phyloP scores from a whole-genome alignment of 1,140 invertebrate genomes.

The Polyergus mexicanus region DNA sequence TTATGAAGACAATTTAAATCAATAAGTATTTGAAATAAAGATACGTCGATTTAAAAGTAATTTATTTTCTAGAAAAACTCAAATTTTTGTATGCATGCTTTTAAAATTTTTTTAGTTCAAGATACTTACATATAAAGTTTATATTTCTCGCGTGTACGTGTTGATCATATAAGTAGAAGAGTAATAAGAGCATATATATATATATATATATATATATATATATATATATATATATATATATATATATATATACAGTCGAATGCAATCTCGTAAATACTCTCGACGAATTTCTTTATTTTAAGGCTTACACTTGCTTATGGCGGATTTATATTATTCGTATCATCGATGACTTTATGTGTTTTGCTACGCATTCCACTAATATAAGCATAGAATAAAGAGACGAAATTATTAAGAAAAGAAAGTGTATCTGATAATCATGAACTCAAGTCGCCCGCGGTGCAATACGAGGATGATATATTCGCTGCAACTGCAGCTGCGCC shows the following conservation, averaged over 20 bases:
- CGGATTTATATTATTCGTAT: not conserved
- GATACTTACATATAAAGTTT: not conserved
- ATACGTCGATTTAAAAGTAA: not conserved
- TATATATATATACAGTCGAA: too few relatives aligned
- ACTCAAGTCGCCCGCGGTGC: slow-evolving; percentile 82
- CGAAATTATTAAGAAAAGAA: slow-evolving; percentile 18
- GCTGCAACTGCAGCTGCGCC: slow-evolving; percentile 83
- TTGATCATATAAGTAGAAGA: not conserved
- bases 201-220: too few relatives aligned
- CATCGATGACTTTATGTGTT: not conserved
- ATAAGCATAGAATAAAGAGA: slow-evolving; percentile 5
- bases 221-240: too few relatives aligned
- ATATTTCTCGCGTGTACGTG: not conserved
- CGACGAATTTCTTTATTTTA: slow-evolving; percentile 1
- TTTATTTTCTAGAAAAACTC: not conserved
- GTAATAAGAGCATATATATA: slow-evolving; percentile 24
- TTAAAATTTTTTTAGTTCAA: not conserved
- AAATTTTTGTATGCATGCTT: not conserved
- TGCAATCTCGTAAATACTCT: slow-evolving; percentile 45
- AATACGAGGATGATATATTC: slow-evolving; percentile 86
- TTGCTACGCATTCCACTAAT: not conserved
- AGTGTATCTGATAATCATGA: too few relatives aligned
- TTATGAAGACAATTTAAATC: not conserved
- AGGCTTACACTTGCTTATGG: not conserved
- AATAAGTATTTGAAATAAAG: too few relatives aligned